Evolutionary conservation across 2,888 invertebrate genomes (phyloP).

Genomic region (Cactoblastis cactorum): DNA sequence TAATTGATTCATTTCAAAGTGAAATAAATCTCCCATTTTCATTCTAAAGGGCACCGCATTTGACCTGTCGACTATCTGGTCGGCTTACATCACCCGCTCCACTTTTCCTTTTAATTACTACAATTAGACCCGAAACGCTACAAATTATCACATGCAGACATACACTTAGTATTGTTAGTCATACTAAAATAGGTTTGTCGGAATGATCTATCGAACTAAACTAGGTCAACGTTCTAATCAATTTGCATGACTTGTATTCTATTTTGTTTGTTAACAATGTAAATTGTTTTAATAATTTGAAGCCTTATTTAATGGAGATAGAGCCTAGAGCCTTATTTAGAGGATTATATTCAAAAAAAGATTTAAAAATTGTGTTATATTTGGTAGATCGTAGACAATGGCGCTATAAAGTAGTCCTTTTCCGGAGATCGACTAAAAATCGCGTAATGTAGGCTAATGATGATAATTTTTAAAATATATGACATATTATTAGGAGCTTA

Average conservation of each 20-base stretch:
- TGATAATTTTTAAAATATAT: no score
- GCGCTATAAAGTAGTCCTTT: no score
- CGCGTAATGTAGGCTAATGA: no score
- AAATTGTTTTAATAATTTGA: not conserved
- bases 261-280: not conserved
- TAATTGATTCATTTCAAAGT: conserved; percentile 2
- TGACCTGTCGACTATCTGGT: conserved; percentile 3
- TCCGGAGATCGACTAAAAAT: no score
- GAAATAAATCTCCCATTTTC: conserved; percentile 1
- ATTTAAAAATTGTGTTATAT: no score
- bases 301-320: not conserved
- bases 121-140: conserved; percentile 18
- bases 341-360: no score
- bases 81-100: conserved; percentile 6
- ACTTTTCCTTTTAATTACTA: conserved; percentile 11
- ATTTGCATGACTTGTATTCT: not conserved
- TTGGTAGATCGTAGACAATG: no score
- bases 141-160: conserved; percentile 14
- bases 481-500: no score
- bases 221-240: not conserved
- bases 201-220: not conserved
- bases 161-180: conserved; percentile 6
- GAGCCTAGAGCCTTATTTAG: no score
- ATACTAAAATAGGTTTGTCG: conserved; percentile 8
- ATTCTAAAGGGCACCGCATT: conserved; percentile 1